Percentiles rank a stretch among this genome's conserved stretches.
phyloP scores from a whole-genome alignment of 2,888 invertebrate genomes.

The Cantharis rufa region DNA sequence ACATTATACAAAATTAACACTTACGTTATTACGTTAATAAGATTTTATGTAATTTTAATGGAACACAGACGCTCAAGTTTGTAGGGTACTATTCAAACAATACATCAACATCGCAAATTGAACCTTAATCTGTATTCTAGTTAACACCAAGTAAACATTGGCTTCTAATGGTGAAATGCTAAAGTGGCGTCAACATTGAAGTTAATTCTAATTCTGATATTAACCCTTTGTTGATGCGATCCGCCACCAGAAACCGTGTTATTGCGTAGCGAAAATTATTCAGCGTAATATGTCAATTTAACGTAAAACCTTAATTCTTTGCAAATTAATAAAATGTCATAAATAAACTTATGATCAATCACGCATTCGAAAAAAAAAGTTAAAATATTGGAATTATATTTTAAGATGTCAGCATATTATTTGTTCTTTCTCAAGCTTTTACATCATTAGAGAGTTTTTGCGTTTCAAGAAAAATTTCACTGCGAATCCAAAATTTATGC shows the following conservation, averaged over 20 bases:
- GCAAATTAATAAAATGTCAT: not conserved
- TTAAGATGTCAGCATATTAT: not conserved
- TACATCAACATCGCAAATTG: constrained; percentile 4
- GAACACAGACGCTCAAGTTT: not conserved
- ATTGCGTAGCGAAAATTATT: not conserved
- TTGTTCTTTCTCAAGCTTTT: not conserved
- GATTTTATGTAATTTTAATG: not conserved
- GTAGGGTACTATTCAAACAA: constrained; percentile 3
- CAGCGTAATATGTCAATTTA: not conserved
- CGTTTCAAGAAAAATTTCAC: not conserved
- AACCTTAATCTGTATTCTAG: constrained; percentile 5
- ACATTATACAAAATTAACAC: not conserved
- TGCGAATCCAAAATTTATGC: not conserved
- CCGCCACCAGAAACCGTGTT: not conserved
- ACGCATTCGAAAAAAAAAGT: not conserved
- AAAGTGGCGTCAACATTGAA: constrained; percentile 2
- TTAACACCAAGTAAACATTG: constrained; percentile 3
- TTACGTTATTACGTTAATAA: not conserved
- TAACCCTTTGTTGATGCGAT: constrained; percentile 3
- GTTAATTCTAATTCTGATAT: constrained; percentile 4
- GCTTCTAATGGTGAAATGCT: constrained; percentile 3
- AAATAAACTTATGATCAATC: not conserved
- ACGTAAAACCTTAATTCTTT: not conserved
- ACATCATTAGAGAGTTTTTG: not conserved
- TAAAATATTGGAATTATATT: not conserved